These are phyloP conservation scores for Synergus laeviventris DNA, from an alignment of 2,888 invertebrate species.

Conservation along the genomic window DNA sequence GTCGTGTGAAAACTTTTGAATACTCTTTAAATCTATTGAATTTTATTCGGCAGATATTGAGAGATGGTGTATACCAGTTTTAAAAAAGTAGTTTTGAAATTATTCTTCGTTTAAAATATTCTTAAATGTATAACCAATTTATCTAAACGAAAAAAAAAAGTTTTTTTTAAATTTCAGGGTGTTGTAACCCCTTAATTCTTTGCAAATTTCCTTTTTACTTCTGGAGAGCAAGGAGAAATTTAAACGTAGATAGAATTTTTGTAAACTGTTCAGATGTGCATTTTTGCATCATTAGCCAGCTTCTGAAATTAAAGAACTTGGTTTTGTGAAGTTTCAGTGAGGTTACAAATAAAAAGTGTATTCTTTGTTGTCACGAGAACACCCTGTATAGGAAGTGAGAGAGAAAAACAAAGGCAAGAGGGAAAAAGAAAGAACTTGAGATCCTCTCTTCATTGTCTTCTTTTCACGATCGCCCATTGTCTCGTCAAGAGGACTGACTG, in stretches of 20 bases:
- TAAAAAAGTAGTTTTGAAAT: too few relatives aligned
- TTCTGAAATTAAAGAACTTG: conserved; percentile 9
- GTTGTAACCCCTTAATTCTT: too few relatives aligned
- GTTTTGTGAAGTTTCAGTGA: background rate
- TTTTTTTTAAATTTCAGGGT: too few relatives aligned
- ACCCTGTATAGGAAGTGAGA: conserved; percentile 27
- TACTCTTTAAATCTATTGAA: too few relatives aligned
- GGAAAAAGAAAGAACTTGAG: conserved; percentile 9
- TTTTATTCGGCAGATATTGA: too few relatives aligned
- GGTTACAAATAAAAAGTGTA: background rate
- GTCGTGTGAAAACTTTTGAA: too few relatives aligned
- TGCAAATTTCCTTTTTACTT: background rate
- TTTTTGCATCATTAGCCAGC: background rate
- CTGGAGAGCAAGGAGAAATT: background rate
- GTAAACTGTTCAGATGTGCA: background rate
- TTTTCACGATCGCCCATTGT: conserved; percentile 36
- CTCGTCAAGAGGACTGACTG: conserved; percentile 37
- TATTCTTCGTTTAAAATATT: too few relatives aligned
- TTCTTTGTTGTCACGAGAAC: background rate
- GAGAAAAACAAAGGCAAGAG: background rate
- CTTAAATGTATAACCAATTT: too few relatives aligned
- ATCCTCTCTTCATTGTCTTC: conserved; percentile 21
- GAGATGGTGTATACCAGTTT: too few relatives aligned
- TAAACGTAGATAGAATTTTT: background rate
- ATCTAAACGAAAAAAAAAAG: too few relatives aligned